Percentiles rank a stretch among this genome's conserved stretches.
phyloP scores from a whole-genome alignment of 2,888 invertebrate genomes.

The Copidosoma aretas region DNA sequence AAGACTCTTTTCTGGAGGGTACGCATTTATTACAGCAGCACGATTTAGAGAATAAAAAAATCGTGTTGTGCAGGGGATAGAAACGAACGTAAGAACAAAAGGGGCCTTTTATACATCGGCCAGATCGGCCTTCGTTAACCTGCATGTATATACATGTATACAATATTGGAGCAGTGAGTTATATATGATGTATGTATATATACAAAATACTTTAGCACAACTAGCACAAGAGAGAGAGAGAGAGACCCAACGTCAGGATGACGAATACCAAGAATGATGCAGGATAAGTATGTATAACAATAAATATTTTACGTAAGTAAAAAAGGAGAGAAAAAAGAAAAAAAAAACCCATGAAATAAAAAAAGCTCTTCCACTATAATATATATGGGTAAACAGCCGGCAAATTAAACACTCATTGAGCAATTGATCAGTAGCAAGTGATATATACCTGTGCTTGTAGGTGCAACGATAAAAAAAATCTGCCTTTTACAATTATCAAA shows the following conservation, averaged over 20 bases:
- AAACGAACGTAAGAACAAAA: constrained; percentile 26
- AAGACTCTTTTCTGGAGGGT: too few relatives aligned
- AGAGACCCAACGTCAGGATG: constrained; percentile 28
- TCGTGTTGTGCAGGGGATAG: background rate
- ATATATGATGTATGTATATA: background rate
- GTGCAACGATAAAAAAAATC: too few relatives aligned
- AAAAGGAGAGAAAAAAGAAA: too few relatives aligned
- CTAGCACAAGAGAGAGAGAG: background rate
- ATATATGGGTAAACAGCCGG: too few relatives aligned
- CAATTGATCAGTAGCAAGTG: too few relatives aligned
- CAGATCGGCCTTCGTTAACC: background rate
- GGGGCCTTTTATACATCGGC: constrained; percentile 26
- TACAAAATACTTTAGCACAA: background rate
- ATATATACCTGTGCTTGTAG: too few relatives aligned
- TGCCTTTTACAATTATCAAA: too few relatives aligned
- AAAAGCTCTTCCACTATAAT: too few relatives aligned
- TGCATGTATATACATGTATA: background rate
- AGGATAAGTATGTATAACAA: background rate
- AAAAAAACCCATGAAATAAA: too few relatives aligned
- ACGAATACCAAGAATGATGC: constrained; percentile 33
- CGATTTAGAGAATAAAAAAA: background rate
- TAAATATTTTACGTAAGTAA: too few relatives aligned
- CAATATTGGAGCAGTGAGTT: background rate
- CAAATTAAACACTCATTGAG: too few relatives aligned
- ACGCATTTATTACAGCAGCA: background rate